Percentiles rank a stretch among this genome's conserved stretches.
Conservation (phyloP, 2,888 invertebrate genomes). For the Plebejus argus region DNA sequence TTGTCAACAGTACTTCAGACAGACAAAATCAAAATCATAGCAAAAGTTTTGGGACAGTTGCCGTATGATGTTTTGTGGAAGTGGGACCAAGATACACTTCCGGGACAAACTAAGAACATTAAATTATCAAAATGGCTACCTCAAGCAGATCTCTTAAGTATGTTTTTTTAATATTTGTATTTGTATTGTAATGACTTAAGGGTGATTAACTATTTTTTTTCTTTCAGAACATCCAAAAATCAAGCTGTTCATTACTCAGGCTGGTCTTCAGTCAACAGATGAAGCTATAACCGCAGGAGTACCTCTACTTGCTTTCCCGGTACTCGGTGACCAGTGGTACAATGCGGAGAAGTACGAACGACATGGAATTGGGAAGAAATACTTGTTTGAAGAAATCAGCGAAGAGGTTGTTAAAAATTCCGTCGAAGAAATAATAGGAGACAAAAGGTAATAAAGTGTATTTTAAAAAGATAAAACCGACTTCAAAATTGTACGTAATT, state of each 20-base stretch:
- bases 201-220: slow-evolving; percentile 1
- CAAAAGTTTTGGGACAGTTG: not conserved
- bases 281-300: slow-evolving; percentile 28
- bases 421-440: slow-evolving; percentile 3
- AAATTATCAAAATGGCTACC: slow-evolving; percentile 57
- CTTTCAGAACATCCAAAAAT: slow-evolving; percentile 44
- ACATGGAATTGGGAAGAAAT: slow-evolving; percentile 18
- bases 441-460: slow-evolving; percentile 14
- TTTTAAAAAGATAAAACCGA: no score
- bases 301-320: slow-evolving; percentile 18
- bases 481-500: no score
- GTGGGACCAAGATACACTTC: slow-evolving; percentile 51
- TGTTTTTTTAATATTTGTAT: slow-evolving; percentile 36
- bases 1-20: slow-evolving; percentile 24
- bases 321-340: slow-evolving; percentile 38
- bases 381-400: not conserved
- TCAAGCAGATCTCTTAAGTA: slow-evolving; percentile 52
- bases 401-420: slow-evolving; percentile 7
- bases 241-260: slow-evolving; percentile 14
- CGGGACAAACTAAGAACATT: slow-evolving; percentile 50
- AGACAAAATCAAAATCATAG: slow-evolving; percentile 6
- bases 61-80: slow-evolving; percentile 57
- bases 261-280: slow-evolving; percentile 28
- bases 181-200: not conserved
- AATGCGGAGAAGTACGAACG: slow-evolving; percentile 50